These are phyloP conservation scores for Dinoponera quadriceps DNA, from an alignment of 1,140 invertebrate genomes.

Conservation along the genomic window DNA sequence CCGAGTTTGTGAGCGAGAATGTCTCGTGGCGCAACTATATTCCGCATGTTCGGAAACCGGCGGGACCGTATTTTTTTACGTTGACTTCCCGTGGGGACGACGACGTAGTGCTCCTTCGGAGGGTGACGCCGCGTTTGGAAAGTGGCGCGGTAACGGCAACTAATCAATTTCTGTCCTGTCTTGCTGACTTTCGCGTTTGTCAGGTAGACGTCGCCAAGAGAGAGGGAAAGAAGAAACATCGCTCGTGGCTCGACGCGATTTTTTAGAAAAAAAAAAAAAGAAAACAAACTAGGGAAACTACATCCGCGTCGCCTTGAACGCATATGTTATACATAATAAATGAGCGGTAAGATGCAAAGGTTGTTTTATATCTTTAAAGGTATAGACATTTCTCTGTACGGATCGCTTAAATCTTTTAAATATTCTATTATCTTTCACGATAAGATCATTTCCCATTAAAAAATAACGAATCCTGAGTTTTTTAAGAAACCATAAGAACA, in stretches of 20 bases:
- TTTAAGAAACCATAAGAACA: too few species aligned
- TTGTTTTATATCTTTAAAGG: too few species aligned
- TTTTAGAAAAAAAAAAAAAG: background rate
- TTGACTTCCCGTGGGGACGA: constrained; percentile 4
- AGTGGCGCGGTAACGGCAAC: constrained; percentile 42
- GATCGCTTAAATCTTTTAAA: too few species aligned
- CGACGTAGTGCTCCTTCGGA: background rate
- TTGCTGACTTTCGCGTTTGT: constrained; percentile 24
- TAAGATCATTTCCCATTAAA: too few species aligned
- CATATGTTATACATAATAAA: constrained; percentile 12
- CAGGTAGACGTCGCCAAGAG: too few species aligned
- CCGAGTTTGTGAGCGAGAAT: constrained; percentile 28
- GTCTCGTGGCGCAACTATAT: constrained; percentile 24
- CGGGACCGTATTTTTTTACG: constrained; percentile 48
- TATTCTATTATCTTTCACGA: too few species aligned
- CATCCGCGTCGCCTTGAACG: too few species aligned
- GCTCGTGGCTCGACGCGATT: constrained; percentile 4
- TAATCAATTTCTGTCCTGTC: constrained; percentile 45
- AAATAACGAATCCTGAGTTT: too few species aligned
- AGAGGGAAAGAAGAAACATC: constrained; percentile 14
- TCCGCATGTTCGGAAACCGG: constrained; percentile 31
- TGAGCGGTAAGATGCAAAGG: too few species aligned
- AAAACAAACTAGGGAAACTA: background rate
- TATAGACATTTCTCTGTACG: too few species aligned
- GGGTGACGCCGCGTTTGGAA: constrained; percentile 29